Evolutionary conservation across 2,888 invertebrate genomes (phyloP), one percentile per base, ranked within the genome.

Genomic region (Erynnis tages): DNA sequence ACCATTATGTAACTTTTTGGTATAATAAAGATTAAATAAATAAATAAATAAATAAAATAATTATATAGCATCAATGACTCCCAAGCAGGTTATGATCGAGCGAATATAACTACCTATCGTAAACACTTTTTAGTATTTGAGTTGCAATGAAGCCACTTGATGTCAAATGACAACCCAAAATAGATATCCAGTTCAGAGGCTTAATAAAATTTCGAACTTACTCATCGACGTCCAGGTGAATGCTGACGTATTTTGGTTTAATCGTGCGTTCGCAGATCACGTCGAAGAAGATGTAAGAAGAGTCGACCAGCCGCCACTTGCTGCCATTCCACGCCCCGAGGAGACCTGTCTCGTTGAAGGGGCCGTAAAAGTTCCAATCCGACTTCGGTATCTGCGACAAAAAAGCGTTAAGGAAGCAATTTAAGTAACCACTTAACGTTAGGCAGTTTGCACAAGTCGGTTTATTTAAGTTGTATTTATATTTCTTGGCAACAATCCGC

Each of bases 211-310:
- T 8, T 10, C 13, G 21, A 46, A 66, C 82, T 76, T 63, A 87
- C 87, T 58, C 41, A 34, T 76, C 67, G 44, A 77, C 65, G 30
- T 57, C 65, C 2, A 88, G 64, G 3, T 65, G 61, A 62, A 88
- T 54, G 8, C 58, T 66, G 8, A 84, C 61, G 10, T 65, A 62
- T 32, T 59, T 71, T 16, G 80, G 56, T 7, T 67, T 59, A 2
- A 86, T 56, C 0, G 78, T 66, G 34, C 65, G 72, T 64, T 90
- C 90, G 59, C 90, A 90, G 54, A 87, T 75, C 11, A 88, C 80
- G 48, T 82, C 73, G 54, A 69, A 80, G 58, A 87, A 90, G 25
- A 79, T 56, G 49, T 73, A 71, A 4, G 82, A 72, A 23, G 65
- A 64, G 44, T 88, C 81, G 30, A 82, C 79, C 7, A 81, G 62